Evolutionary conservation across 2,113 vertebrate species (phyloP).

Genomic region (Anhinga rufa): DNA sequence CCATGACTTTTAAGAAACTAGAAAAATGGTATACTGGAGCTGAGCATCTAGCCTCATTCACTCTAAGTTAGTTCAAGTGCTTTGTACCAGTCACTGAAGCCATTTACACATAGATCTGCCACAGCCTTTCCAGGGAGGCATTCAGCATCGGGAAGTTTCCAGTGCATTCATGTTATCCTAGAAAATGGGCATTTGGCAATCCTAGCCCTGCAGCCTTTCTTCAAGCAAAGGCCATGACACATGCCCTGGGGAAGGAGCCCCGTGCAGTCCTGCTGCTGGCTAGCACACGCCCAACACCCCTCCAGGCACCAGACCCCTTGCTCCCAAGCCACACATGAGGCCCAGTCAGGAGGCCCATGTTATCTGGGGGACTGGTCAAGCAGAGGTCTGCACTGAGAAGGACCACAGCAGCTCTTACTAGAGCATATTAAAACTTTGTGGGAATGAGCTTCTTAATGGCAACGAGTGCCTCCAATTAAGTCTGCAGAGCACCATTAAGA

Average conservation of each 20-base stretch:
- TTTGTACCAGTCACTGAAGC: neutral
- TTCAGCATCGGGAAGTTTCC: neutral
- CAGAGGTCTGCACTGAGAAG: neutral
- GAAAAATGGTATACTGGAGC: neutral
- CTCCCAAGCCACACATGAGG: rapidly evolving
- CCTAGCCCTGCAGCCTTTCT: neutral
- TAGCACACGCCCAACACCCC: neutral
- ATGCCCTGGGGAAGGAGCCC: neutral
- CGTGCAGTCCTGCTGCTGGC: neutral
- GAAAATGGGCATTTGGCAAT: neutral
- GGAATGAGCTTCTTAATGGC: neutral
- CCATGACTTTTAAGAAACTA: neutral
- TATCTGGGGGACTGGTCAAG: neutral
- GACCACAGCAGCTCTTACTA: neutral
- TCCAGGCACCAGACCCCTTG: rapidly evolving
- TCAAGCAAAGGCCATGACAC: neutral
- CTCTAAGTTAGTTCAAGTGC: neutral
- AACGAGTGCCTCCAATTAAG: neutral
- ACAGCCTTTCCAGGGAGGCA: neutral
- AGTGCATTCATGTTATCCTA: neutral
- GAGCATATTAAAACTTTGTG: neutral
- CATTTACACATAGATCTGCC: neutral
- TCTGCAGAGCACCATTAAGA: neutral
- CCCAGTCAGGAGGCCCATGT: neutral
- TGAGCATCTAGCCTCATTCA: rapidly evolving